These are phyloP conservation scores for Zhuqinia jingwanae DNA, from an alignment of 2,888 invertebrate species.

Conservation along the genomic window DNA sequence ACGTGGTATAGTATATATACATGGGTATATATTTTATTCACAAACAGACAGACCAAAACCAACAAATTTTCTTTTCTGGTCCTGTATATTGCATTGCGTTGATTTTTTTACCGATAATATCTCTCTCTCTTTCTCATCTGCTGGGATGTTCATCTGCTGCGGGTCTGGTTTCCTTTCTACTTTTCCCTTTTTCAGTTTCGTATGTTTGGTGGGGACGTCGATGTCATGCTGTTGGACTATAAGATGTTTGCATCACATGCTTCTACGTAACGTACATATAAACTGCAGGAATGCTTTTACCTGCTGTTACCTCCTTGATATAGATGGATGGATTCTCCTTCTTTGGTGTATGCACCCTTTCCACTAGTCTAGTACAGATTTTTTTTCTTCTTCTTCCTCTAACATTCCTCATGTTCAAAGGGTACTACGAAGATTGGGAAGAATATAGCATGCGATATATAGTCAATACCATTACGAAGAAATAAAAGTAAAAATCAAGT, in stretches of 20 bases:
- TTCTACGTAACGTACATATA: background rate
- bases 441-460: background rate
- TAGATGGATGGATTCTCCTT: constrained; percentile 9
- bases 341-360: background rate
- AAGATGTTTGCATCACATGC: background rate
- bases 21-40: too few relatives aligned
- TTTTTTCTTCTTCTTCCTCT: too few relatives aligned
- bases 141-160: constrained; percentile 13
- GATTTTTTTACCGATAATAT: constrained; percentile 1
- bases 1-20: too few relatives aligned
- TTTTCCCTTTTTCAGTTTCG: background rate
- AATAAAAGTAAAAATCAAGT: constrained; percentile 39
- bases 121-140: constrained; percentile 11
- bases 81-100: background rate
- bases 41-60: background rate
- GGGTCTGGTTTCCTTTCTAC: too few relatives aligned
- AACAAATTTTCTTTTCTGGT: background rate
- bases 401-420: too few relatives aligned
- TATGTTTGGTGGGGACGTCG: background rate
- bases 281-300: too few relatives aligned
- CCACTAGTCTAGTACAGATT: too few relatives aligned
- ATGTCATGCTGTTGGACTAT: background rate
- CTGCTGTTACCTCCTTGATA: constrained; percentile 18
- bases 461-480: constrained; percentile 39
- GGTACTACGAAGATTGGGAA: too few relatives aligned